Evolutionary conservation across 1,140 invertebrate species (phyloP), one percentile per base, ranked within the genome.

Genomic region (Tribolium madens): DNA sequence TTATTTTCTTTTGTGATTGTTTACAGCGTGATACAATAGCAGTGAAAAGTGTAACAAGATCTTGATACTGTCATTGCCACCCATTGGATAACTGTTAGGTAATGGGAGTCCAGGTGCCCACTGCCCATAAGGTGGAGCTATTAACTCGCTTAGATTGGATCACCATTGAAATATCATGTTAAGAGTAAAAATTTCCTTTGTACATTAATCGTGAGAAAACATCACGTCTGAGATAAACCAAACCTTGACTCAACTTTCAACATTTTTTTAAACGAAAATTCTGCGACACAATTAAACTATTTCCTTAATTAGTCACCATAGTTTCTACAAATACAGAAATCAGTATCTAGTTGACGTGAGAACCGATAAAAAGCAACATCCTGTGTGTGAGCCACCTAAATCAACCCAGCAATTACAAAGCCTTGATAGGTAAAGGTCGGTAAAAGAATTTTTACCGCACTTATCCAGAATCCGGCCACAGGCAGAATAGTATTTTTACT

Each of bases 401-500:
- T 14, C 13, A 47, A 0, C 6, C 46, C 46, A 47, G 21, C 21
- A 42, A 42, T 42, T 42, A 42, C 36, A 42, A 26, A 26, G 36
- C 57, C 57, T 64, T 64, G 57, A 31, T 26, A 60, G 26, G 53
- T 60, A 64, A 42, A 42, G 36, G 36, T 42, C 36, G 36, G 7
- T 9, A n/a, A 9, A 36, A 42, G 36, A 42, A 42, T 42, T 42
- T 10, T 42, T 42, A 2, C 36, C 17, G 21, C 53, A 26, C 13
- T 60, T 60, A 26, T 60, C 17, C 26, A n/a, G 12, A 64, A 64
- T 64, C 26, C 57, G 26, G 57, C 57, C 57, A 64, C 14, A n/a
- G 57, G 57, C 57, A 14, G 53, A 64, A 64, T 64, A 13, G 21
- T 12, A 64, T 64, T 64, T 64, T 64, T 64, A 64, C n/a, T 26